Conservation (phyloP, 2,797 vertebrate genomes). For the Rhabdophis nuchalis region DNA sequence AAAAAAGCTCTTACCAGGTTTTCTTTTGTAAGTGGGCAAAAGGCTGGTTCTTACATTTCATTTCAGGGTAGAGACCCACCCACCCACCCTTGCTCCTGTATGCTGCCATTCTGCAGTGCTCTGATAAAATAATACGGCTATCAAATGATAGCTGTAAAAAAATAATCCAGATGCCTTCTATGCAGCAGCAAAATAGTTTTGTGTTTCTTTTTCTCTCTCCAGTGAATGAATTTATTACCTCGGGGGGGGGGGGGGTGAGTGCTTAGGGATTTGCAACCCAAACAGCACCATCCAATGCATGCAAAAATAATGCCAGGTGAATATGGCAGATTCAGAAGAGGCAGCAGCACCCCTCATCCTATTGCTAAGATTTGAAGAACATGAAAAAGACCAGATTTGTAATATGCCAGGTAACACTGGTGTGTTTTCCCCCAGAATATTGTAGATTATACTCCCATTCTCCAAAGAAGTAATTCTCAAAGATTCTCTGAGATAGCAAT, state of each 20-base stretch:
- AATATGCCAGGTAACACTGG: not conserved
- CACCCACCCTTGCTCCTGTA: not conserved
- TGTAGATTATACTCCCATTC: not conserved
- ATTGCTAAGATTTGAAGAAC: not conserved
- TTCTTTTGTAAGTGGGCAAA: not conserved
- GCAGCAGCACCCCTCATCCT: not conserved
- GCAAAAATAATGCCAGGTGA: not conserved
- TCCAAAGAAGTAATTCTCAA: not conserved
- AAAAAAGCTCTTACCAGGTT: not conserved
- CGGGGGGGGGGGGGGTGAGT: not conserved
- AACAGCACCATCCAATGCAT: not conserved
- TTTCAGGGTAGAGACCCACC: not conserved
- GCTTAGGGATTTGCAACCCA: not conserved
- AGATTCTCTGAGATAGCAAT: not conserved
- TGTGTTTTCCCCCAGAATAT: not conserved
- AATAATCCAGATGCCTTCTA: not conserved
- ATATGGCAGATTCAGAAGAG: not conserved
- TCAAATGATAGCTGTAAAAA: not conserved
- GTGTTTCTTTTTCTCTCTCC: not conserved
- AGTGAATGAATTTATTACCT: not conserved
- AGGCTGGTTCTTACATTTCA: not conserved
- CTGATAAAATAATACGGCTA: not conserved
- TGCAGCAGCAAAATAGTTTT: not conserved
- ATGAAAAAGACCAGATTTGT: not conserved
- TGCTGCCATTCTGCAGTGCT: not conserved